Percentiles rank a stretch among this genome's conserved stretches.
These are phyloP conservation scores for Esox lucius DNA, from an alignment of 2,797 vertebrate genomes.

Conservation along the genomic window DNA sequence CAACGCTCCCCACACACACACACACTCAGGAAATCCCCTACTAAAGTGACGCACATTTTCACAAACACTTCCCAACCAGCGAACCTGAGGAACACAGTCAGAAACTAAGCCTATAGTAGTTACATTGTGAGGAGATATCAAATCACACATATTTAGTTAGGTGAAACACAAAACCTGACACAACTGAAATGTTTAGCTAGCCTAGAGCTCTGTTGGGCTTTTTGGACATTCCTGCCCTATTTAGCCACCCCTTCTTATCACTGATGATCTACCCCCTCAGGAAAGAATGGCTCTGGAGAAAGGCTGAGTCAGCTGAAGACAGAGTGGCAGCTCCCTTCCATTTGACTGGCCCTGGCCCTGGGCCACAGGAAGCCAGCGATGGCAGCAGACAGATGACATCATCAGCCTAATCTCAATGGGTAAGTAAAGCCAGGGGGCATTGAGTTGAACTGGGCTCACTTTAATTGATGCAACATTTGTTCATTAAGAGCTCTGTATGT, in stretches of 20 bases:
- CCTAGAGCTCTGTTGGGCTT: background rate
- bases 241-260: background rate
- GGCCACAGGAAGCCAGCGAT: constrained; percentile 5
- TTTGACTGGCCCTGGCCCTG: background rate
- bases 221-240: background rate
- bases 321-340: background rate
- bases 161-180: background rate
- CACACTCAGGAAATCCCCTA: background rate
- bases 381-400: background rate
- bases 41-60: background rate
- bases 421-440: background rate
- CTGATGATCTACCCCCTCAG: background rate
- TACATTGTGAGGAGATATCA: background rate
- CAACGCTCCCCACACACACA: background rate
- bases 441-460: background rate
- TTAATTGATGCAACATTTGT: background rate
- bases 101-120: background rate
- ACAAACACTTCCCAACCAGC: background rate
- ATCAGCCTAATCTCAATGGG: constrained; percentile 1
- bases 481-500: background rate
- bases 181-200: background rate
- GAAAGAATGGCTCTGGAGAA: too few relatives aligned
- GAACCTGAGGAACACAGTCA: background rate
- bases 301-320: background rate
- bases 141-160: background rate